A percentile compares a stretch with the other conserved stretches of the same genome.
phyloP scores from a whole-genome alignment of 2,888 invertebrate genomes.

The Metallyticus violacea region DNA sequence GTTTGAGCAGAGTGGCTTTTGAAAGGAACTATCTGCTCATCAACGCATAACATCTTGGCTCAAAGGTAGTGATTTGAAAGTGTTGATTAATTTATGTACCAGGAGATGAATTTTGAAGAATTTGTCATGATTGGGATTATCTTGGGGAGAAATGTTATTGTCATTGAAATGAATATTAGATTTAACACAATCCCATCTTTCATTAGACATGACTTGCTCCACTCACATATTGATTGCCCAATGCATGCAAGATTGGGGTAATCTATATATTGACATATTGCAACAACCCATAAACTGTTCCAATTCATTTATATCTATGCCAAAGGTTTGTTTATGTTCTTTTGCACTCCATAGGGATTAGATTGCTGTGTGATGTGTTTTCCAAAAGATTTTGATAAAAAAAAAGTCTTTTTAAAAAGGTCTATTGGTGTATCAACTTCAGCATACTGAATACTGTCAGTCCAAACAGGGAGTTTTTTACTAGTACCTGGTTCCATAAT shows the following conservation, averaged over 20 bases:
- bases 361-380: background rate
- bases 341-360: background rate
- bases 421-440: too few species aligned
- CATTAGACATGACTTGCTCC: background rate
- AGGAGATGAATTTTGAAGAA: background rate
- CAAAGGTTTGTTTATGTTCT: background rate
- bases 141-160: background rate
- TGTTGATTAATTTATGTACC: background rate
- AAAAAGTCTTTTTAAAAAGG: too few species aligned
- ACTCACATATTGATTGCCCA: background rate
- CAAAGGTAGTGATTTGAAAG: background rate
- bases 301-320: background rate
- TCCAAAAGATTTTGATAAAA: background rate
- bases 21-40: background rate
- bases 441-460: too few species aligned
- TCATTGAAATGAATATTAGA: background rate
- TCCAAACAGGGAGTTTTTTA: too few species aligned
- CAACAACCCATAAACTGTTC: background rate
- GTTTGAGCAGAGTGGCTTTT: conserved; percentile 34
- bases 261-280: background rate
- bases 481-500: too few species aligned
- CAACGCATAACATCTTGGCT: background rate
- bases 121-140: background rate
- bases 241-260: background rate
- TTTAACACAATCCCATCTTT: background rate